A percentile compares a stretch with the other conserved stretches of the same genome.
These are phyloP conservation scores for Grallaria varia DNA, from an alignment of 2,113 vertebrate species.

Conservation along the genomic window DNA sequence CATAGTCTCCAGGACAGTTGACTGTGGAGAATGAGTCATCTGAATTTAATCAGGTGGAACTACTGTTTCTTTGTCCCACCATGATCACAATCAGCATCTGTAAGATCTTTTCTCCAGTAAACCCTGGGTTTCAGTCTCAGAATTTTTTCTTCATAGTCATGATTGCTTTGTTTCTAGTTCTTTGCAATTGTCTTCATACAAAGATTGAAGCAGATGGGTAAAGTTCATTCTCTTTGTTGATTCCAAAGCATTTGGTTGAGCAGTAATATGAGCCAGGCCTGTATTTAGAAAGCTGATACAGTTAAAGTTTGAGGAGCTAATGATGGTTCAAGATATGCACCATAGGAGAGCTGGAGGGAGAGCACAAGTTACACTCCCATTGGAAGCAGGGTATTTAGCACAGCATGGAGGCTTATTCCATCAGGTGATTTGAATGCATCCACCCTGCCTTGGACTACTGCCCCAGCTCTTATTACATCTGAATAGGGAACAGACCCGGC, in stretches of 20 bases:
- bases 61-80: not conserved
- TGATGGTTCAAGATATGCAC: not conserved
- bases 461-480: not conserved
- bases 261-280: not conserved
- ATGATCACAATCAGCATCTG: not conserved
- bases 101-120: not conserved
- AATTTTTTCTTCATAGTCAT: not conserved
- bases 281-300: not conserved
- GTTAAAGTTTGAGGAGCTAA: constrained; percentile 29
- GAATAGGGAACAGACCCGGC: not conserved
- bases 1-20: not conserved
- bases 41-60: not conserved
- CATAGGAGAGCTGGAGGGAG: not conserved
- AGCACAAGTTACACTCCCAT: not conserved
- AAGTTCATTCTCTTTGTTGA: constrained; percentile 23
- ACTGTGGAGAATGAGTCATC: not conserved
- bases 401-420: not conserved
- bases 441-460: not conserved
- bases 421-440: not conserved
- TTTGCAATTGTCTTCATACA: not conserved
- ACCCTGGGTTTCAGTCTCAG: not conserved
- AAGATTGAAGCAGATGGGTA: not conserved
- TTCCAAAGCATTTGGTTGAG: not conserved
- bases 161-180: not conserved
- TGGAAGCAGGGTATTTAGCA: not conserved